phyloP scores from a whole-genome alignment of 1,140 invertebrate genomes.

The Cydia splendana region DNA sequence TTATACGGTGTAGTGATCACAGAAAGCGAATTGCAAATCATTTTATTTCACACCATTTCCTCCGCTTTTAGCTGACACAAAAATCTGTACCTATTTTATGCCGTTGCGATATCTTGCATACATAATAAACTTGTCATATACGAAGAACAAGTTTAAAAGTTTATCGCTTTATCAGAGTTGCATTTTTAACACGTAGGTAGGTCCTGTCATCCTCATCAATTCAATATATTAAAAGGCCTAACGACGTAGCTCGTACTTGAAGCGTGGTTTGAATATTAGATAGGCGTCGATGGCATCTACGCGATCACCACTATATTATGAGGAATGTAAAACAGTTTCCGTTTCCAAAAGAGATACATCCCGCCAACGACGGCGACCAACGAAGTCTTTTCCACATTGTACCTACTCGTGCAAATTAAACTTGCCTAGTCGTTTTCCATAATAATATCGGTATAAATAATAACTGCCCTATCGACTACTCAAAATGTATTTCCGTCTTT shows the following conservation, averaged over 20 bases:
- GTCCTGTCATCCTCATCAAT: background rate
- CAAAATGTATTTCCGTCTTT: too few species aligned
- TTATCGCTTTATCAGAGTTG: background rate
- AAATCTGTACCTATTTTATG: background rate
- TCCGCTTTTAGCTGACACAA: background rate
- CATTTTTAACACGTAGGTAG: slow-evolving; percentile 1
- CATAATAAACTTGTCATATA: slow-evolving; percentile 8
- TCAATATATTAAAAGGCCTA: background rate
- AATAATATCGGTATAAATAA: too few species aligned
- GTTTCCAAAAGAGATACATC: too few species aligned
- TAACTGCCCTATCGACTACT: too few species aligned
- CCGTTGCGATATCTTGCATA: background rate
- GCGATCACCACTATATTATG: background rate
- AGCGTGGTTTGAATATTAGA: slow-evolving; percentile 8
- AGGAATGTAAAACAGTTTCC: too few species aligned
- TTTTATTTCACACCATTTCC: too few species aligned
- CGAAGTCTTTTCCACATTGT: too few species aligned
- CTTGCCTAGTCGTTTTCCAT: too few species aligned
- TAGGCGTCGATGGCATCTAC: background rate
- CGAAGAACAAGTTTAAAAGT: background rate
- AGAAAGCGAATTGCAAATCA: too few species aligned
- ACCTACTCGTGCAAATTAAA: too few species aligned
- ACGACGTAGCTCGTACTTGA: background rate
- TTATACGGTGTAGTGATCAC: too few species aligned
- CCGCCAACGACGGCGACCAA: too few species aligned